phyloP scores from a whole-genome alignment of 35 echinoderm and acorn worm species.

The Ophiothrix spiculata region DNA sequence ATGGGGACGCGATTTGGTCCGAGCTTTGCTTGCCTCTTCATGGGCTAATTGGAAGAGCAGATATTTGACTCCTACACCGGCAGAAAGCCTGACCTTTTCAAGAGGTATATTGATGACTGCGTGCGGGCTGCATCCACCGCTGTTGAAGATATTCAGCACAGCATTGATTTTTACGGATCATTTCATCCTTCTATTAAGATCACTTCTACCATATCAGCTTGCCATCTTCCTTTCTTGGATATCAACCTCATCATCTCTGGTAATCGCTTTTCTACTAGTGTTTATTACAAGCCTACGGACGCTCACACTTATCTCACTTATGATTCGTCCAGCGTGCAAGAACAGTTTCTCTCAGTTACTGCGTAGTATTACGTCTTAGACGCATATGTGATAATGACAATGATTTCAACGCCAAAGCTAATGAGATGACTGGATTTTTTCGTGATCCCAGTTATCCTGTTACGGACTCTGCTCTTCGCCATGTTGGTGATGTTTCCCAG shows the following conservation, averaged over 20 bases:
- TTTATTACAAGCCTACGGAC: conserved; percentile 12
- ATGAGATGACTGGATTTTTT: not conserved
- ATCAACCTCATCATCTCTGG: not conserved
- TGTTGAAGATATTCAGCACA: not conserved
- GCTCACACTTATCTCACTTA: conserved; percentile 9
- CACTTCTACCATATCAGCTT: not conserved
- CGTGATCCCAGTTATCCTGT: not conserved
- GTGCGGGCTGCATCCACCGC: not conserved
- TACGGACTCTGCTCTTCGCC: not conserved
- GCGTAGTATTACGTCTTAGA: not conserved
- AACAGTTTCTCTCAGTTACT: conserved; percentile 10
- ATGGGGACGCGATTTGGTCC: conserved; percentile 1
- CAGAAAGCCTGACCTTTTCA: conserved; percentile 1
- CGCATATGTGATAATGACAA: not conserved
- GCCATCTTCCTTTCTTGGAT: conserved; percentile 5
- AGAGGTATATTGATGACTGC: conserved; percentile 22
- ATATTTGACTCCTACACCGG: conserved; percentile 3
- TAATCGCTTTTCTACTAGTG: not conserved
- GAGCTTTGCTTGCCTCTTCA: conserved; percentile 18
- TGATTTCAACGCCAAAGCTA: not conserved
- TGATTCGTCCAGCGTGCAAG: conserved; percentile 11
- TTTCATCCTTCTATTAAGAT: conserved; percentile 18
- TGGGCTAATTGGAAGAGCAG: conserved; percentile 18
- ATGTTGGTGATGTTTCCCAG: not conserved
- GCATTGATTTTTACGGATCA: not conserved